These are phyloP conservation scores for Leptopilina syphax DNA, from an alignment of 2,888 invertebrate genomes.

Conservation along the genomic window DNA sequence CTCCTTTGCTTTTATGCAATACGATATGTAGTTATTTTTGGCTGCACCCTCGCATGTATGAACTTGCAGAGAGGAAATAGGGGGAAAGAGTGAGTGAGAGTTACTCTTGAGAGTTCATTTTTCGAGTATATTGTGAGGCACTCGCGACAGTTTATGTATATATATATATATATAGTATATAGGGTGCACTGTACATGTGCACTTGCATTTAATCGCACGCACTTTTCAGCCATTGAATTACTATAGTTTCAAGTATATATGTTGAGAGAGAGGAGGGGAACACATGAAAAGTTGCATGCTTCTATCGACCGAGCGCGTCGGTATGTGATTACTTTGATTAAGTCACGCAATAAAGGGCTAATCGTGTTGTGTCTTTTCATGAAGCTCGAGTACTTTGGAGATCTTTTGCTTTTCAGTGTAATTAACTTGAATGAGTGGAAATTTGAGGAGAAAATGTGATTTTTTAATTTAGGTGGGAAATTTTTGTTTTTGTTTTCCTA, in stretches of 20 bases:
- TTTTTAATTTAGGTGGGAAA: no score
- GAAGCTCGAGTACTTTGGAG: background rate
- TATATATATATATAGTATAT: no score
- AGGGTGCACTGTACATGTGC: background rate
- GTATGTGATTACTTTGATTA: conserved; percentile 37
- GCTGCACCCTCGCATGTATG: conserved; percentile 29
- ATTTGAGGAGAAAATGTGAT: no score
- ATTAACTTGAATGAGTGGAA: no score
- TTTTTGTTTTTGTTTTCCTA: no score
- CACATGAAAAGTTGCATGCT: conserved; percentile 37
- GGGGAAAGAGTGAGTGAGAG: background rate
- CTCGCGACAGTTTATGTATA: background rate
- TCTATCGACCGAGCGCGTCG: conserved; percentile 25
- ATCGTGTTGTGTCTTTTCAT: conserved; percentile 19
- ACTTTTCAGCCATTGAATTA: conserved; percentile 53
- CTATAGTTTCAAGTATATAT: conserved; percentile 44
- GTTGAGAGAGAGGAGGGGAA: conserved; percentile 46
- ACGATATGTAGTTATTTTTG: conserved; percentile 38
- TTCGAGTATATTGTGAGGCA: background rate
- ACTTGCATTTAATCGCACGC: conserved; percentile 48
- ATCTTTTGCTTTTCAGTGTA: background rate
- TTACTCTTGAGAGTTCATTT: conserved; percentile 34
- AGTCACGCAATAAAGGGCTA: conserved; percentile 30
- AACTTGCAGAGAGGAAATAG: conserved; percentile 25
- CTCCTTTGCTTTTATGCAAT: conserved; percentile 31